Evolutionary conservation across 2,888 invertebrate species (phyloP).

Genomic region (Ophion ellenae): DNA sequence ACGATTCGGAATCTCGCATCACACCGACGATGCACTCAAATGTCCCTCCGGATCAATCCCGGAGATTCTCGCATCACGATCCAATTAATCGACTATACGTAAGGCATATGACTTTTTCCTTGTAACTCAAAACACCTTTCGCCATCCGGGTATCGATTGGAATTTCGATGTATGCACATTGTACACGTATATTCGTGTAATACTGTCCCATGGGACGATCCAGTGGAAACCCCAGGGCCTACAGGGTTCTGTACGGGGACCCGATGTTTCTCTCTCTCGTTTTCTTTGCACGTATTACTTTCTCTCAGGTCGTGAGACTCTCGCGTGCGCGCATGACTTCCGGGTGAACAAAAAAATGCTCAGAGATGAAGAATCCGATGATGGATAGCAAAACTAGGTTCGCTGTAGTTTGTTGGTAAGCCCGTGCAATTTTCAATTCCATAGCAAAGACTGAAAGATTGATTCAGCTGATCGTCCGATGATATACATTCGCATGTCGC

Average conservation of each 20-base stretch:
- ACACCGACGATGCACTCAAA: constrained; percentile 61
- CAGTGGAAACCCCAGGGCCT: constrained; percentile 24
- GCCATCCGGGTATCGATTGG: background rate
- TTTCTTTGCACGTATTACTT: constrained; percentile 71
- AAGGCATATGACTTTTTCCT: background rate
- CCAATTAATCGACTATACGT: constrained; percentile 17
- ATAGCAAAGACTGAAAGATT: background rate
- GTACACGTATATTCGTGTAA: background rate
- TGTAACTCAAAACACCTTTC: constrained; percentile 13
- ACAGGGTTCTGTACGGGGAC: constrained; percentile 60
- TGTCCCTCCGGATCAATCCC: constrained; percentile 70
- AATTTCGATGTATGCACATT: background rate
- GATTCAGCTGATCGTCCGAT: background rate
- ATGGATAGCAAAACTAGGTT: background rate
- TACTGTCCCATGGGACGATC: constrained; percentile 60
- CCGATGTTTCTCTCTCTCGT: constrained; percentile 28
- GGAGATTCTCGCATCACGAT: constrained; percentile 10
- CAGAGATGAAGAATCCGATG: constrained; percentile 64
- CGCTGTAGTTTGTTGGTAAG: background rate
- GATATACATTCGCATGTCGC: background rate
- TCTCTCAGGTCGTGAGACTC: constrained; percentile 73
- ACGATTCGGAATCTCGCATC: constrained; percentile 39
- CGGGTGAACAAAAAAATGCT: constrained; percentile 72
- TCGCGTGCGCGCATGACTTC: constrained; percentile 70
- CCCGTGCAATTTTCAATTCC: background rate